Percentiles rank a stretch among this genome's conserved stretches.
Conservation (phyloP, 1,140 invertebrate genomes). For the Pogonus chalceus region DNA sequence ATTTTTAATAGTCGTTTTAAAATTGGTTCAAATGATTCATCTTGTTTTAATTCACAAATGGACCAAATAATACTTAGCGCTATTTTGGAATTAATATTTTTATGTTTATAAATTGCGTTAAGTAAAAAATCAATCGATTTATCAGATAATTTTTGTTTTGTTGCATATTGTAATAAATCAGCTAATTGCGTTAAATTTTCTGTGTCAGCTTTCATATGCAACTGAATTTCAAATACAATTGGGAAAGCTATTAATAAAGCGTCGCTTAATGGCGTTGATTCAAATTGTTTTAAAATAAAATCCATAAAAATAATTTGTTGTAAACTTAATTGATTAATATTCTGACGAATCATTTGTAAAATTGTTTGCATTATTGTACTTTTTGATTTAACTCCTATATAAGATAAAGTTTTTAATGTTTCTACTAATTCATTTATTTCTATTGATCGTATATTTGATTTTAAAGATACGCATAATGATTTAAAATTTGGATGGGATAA, state of each 20-base stretch:
- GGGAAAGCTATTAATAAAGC: conserved; percentile 50
- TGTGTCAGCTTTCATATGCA: conserved; percentile 41
- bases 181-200: conserved; percentile 38
- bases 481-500: conserved; percentile 34
- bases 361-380: conserved; percentile 47
- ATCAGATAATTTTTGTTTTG: conserved; percentile 37
- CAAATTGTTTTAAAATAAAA: conserved; percentile 40
- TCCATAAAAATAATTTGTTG: conserved; percentile 49
- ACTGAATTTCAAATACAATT: conserved; percentile 47
- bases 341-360: conserved; percentile 46
- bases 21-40: conserved; percentile 35
- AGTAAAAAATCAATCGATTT: conserved; percentile 39
- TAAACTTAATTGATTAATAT: conserved; percentile 48
- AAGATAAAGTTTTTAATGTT: conserved; percentile 44
- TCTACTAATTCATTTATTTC: conserved; percentile 42
- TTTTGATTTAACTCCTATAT: conserved; percentile 42
- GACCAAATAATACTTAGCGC: conserved; percentile 42
- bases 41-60: conserved; percentile 33
- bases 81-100: conserved; percentile 34
- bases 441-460: conserved; percentile 40
- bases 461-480: conserved; percentile 39
- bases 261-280: conserved; percentile 42
- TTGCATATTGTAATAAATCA: conserved; percentile 42
- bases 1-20: conserved; percentile 37
- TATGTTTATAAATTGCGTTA: conserved; percentile 34